These are phyloP conservation scores for Scaptomyza montana DNA, from an alignment of 1,140 invertebrate genomes.

Conservation along the genomic window DNA sequence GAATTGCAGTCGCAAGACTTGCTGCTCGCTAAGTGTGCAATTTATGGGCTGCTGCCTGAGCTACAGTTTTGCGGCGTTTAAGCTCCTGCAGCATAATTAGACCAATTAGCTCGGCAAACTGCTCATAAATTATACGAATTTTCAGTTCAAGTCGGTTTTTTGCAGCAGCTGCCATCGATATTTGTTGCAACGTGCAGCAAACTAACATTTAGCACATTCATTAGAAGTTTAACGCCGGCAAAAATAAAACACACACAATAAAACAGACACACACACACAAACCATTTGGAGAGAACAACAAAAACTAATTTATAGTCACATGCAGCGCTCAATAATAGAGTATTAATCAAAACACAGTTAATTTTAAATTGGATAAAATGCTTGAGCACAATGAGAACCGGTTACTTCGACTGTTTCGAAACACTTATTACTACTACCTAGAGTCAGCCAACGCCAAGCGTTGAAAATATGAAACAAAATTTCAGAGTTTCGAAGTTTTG, in stretches of 20 bases:
- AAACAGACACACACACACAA: neutral
- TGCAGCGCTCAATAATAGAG: slow-evolving; percentile 71
- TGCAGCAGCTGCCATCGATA: slow-evolving; percentile 24
- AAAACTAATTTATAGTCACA: slow-evolving; percentile 59
- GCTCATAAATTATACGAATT: slow-evolving; percentile 77
- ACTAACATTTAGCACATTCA: slow-evolving; percentile 62
- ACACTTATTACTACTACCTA: slow-evolving; percentile 52
- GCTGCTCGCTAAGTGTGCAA: slow-evolving; percentile 31
- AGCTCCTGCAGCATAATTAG: slow-evolving; percentile 70
- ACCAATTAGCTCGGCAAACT: slow-evolving; percentile 70
- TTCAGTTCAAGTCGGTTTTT: slow-evolving; percentile 21
- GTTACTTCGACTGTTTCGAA: slow-evolving; percentile 37
- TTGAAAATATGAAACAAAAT: slow-evolving; percentile 63
- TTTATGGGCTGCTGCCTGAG: slow-evolving; percentile 36
- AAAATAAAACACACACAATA: slow-evolving; percentile 2
- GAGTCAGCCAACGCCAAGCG: slow-evolving; percentile 37
- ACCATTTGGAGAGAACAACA: neutral
- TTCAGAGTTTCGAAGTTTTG: slow-evolving; percentile 54
- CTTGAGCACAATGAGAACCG: slow-evolving; percentile 44
- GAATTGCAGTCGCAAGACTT: slow-evolving; percentile 54
- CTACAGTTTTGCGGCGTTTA: slow-evolving; percentile 31
- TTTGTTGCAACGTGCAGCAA: slow-evolving; percentile 4
- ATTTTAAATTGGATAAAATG: slow-evolving; percentile 72
- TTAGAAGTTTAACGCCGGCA: slow-evolving; percentile 54
- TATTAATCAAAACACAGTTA: slow-evolving; percentile 80